Base-by-base conservation (phyloP, 2,888 invertebrate genomes). In the Drosophila quinaria region DNA sequence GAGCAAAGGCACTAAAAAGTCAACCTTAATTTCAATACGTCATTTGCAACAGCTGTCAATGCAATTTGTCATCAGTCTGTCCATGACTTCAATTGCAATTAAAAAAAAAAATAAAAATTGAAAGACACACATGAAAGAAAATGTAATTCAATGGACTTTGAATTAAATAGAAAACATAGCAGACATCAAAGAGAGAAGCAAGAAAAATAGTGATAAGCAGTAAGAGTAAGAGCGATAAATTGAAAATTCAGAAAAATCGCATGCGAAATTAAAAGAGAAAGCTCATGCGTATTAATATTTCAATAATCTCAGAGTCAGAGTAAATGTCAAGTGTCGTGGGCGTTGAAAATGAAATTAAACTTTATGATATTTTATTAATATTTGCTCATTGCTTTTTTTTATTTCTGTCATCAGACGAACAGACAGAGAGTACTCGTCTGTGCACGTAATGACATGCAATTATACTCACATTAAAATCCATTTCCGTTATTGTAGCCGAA, bases 391-490 rank as follows among this genome's bases (percentile, higher is more conserved):
- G 61, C n/a, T 65, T 63, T 70, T 61, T 69, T 10, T 41, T 17
- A 25, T 6, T 25, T 25, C 25, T 25, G 29, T 17, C 54, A 54
- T 41, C 29, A 41, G 25, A 11, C 10, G 13, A 31, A n/a, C 19
- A 33, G 17, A 22, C 42, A n/a, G 11, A 10, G 29, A 29, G 29
- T 8, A 29, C 29, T 15, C 47, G 11, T 54, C 11, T 55, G 63
- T 41, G 13, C 29, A 3, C 56, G 71, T 71, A 80, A 88, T 87
- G 87, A 78, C 81, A 73, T 73, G 87, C 87, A 90, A 87, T 87
- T 90, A 87, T 87, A 74, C 89, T 77, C 73, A 49, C 76, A 86
- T 89, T 88, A 80, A 87, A 86, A 73, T 74, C 70, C 82, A 80
- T 89, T 77, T 87, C 78, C 88, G 68, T 74, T 73, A 58, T 77